Evolutionary conservation across 2,888 invertebrate species (phyloP), one percentile per base, ranked within the genome.

Genomic region (Uloborus plumipes): DNA sequence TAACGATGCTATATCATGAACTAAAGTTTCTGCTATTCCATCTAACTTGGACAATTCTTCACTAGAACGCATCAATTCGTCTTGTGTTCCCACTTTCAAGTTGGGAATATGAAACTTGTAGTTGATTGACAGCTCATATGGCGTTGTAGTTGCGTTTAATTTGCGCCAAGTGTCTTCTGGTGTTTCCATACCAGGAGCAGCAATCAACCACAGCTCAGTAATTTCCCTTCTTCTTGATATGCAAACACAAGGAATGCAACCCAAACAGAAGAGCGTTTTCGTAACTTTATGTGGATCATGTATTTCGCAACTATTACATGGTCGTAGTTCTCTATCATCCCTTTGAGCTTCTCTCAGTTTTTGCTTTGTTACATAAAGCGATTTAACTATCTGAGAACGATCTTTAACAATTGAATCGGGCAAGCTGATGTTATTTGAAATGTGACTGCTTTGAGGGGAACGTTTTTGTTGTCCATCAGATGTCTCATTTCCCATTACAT

Each of bases 31-130:
- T 2, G 69, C 58, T 49, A n/a, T 31, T 11, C 9, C 15, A 18
- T 81, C 80, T 51, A 69, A 11, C 1, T 50, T 58, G 11, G 9
- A n/a, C 20, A 81, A 16, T 7, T 55, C 49, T 20, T 65, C 80
- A 4, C 50, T 26, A 9, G 65, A 31, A 9, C 47, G 16, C 16
- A 81, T 39, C 1, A 81, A 58, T 11, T 51, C 50, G 16, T 81
- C 64, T 15, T 70, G 16, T 6, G 62, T 75, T 3, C 80, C 74
- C 7, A 64, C 18, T n/a, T 58, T 62, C 16, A 81, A 65, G 11
- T 39, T 16, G 2, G 80, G 80, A 3, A 75, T 59, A 20, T 81
- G 80, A 16, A 81, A 74, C n/a, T 81, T 81, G 58, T 70, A 81
- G 14, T 81, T 81, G 0, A 58, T 49, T 1, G 80, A 81, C 3